Evolutionary conservation across 2,888 invertebrate genomes (phyloP), one percentile per base, ranked within the genome.

Genomic region (Andricus curvator): DNA sequence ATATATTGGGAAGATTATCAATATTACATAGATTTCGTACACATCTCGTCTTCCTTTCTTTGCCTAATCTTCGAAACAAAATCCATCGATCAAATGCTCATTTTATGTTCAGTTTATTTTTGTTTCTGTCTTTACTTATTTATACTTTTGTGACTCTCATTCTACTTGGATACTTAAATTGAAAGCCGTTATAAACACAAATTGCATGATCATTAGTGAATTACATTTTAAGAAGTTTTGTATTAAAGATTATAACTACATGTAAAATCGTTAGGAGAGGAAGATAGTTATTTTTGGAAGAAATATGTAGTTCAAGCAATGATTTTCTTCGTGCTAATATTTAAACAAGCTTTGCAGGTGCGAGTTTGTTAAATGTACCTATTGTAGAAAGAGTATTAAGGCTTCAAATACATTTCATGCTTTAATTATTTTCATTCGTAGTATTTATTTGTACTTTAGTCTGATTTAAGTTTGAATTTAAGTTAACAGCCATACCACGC

Each of bases 21-120:
- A 74, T 86, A 85, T 86, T 86, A 88, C 85, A 84, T 86, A 87
- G 83, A 85, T 84, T 88, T 84, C 81, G 78, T 85, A 85, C 80
- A 74, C 81, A 77, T 80, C 82, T 82, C 77, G 85, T 81, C 29
- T 51, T 70, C 17, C 29, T 74, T 68, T 22, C 17, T 51, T 74
- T 62, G 20, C 33, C 37, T 66, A 41, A 11, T 66, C 37, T n/a
- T 11, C 41, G 66, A 48, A 48, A 37, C n/a, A 37, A n/a, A 20
- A 41, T 66, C 9, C 8, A 41, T 66, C 41, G 37, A 37, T 9
- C 17, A 33, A n/a, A 66, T 66, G 41, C 37, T 62, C 13, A 62
- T 62, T 25, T 22, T 4, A 22, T 4, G 8, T 66, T 66, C 4
- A 5, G 20, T 66, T 66, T 66, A 13, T 66, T 29, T 6, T 33